These are phyloP conservation scores for Dryocosmus kuriphilus DNA, from an alignment of 2,888 invertebrate species.

Conservation along the genomic window DNA sequence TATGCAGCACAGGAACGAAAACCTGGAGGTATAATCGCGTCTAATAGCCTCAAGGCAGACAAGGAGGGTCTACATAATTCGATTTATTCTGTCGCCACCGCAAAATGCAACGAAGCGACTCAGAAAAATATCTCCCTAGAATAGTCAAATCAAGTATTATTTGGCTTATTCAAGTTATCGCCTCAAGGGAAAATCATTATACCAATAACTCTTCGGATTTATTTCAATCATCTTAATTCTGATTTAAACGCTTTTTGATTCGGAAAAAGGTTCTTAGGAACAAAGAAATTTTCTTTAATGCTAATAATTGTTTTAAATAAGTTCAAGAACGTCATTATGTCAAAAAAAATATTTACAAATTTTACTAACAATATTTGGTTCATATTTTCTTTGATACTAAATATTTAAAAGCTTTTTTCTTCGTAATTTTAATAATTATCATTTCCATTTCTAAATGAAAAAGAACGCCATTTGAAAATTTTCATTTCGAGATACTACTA, in stretches of 20 bases:
- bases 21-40: slow-evolving; percentile 2
- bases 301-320: too few species aligned
- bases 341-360: too few species aligned
- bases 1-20: not conserved
- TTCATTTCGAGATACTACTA: too few species aligned
- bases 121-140: not conserved
- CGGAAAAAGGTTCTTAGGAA: not conserved
- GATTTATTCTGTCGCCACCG: slow-evolving; percentile 15
- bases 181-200: not conserved
- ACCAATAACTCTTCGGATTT: not conserved
- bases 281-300: not conserved
- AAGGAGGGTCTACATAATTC: not conserved
- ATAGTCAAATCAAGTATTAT: not conserved
- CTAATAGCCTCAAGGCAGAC: slow-evolving; percentile 5
- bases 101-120: not conserved
- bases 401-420: too few species aligned
- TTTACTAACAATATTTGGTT: too few species aligned
- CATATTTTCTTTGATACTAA: too few species aligned
- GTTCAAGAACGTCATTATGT: not conserved
- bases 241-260: not conserved
- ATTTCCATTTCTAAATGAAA: too few species aligned
- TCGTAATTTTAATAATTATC: too few species aligned
- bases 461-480: too few species aligned
- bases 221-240: not conserved
- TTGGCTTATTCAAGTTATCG: not conserved